Evolutionary conservation across 2,888 invertebrate species (phyloP), one percentile per base, ranked within the genome.

Genomic region (Dromius quadrimaculatus): DNA sequence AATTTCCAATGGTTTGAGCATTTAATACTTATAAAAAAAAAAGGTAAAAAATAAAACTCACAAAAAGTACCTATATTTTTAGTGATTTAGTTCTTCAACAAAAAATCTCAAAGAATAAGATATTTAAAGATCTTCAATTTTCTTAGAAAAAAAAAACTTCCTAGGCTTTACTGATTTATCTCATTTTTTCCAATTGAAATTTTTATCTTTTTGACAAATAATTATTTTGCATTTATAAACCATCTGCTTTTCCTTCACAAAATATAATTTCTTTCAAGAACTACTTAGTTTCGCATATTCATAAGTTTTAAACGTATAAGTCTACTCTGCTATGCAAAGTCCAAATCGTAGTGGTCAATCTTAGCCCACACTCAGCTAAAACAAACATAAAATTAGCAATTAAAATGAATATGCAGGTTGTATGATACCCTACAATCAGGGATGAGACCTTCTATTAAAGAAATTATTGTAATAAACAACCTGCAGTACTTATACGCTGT

Each of bases 401-500:
- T 50, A 54, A 65, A 65, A 65, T 65, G 65, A 65, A 65, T 62
- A 54, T 65, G 38, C 54, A 65, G 34, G n/a, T 20, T 50, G 34
- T 20, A 54, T 23, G 8, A 62, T 23, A 65, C 54, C 65, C 65
- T 65, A 22, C 38, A 50, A 65, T 65, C 54, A 65, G 38, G 15
- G 13, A 54, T 17, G 20, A 38, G 54, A 65, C 65, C 54, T 6
- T 17, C 23, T 54, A 65, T 65, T 65, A 65, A 54, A 65, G 22
- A 20, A 65, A 65, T 65, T 65, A 65, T 65, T 65, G 54, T 65
- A 65, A 65, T 65, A 65, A 50, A 65, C 65, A 54, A 62, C 23
- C 23, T 13, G 13, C 9, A 13, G 41, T 13, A n/a, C 38, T 19
- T 38, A 62, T 62, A 62, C 62, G 11, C 34, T 5, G 15, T 23